These are phyloP conservation scores for Melanotaenia duboulayi DNA, from an alignment of 2,113 vertebrate genomes.

Conservation along the genomic window DNA sequence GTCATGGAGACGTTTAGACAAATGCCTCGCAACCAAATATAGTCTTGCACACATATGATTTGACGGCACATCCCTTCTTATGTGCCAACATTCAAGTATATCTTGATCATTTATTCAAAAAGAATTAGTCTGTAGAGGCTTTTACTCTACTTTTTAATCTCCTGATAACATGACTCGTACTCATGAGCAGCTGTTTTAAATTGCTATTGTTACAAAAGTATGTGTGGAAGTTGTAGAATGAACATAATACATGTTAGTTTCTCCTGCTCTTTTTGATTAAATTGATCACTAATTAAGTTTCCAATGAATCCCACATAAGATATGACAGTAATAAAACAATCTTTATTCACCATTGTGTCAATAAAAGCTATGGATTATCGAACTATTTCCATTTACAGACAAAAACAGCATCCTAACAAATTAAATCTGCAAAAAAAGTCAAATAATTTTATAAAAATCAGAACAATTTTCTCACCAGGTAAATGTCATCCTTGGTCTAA, in stretches of 20 bases:
- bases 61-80: neutral
- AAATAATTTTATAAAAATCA: conserved; percentile 30
- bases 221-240: no score
- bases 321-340: conserved; percentile 31
- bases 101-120: neutral
- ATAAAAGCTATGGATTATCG: conserved; percentile 44
- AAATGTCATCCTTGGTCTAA: neutral
- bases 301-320: neutral
- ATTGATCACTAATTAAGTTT: neutral
- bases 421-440: neutral
- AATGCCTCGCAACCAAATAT: neutral
- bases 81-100: neutral
- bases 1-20: neutral
- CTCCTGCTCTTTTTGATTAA: neutral
- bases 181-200: neutral
- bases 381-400: conserved; percentile 27
- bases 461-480: conserved; percentile 16
- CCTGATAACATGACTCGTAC: no score
- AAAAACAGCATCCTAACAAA: conserved; percentile 20
- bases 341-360: conserved; percentile 50
- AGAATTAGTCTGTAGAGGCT: neutral
- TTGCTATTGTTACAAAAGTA: neutral
- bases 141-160: no score
- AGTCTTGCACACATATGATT: neutral
- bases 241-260: no score